Evolutionary conservation across 2,888 invertebrate species (phyloP), one percentile per base, ranked within the genome.

Genomic region (Leucozona laternaria): DNA sequence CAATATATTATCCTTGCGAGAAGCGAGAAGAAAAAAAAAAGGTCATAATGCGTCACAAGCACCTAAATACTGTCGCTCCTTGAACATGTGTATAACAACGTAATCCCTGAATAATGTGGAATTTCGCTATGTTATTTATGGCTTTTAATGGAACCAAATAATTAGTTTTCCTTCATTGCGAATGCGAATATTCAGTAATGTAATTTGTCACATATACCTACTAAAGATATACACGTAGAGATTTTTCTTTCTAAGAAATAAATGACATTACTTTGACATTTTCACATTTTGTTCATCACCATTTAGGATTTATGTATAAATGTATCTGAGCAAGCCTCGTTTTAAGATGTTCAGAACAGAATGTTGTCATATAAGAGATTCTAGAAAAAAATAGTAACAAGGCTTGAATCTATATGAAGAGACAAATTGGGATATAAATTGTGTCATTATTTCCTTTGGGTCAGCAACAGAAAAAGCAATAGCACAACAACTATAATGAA

Each of bases 61-160:
- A 37, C 68, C 68, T 48, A 64, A 71, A 37, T 45, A 25, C 40
- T 40, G 17, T 15, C 2, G 13, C 17, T 31, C 45, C 57, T 17
- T 34, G 37, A 11, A 37, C 5, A 15, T 15, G 31, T 57, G 34
- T 22, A 34, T 64, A 34, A 43, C 11, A 37, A 55, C 17, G 25
- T 72, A 72, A 79, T 79, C 55, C 64, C 40, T 64, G 20, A 72
- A 57, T 64, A 45, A 79, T 64, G 58, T 37, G 55, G 28, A 48
- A 64, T 62, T 62, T 53, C 55, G 53, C 17, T 20, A 34, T 20
- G 22, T 53, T 31, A 62, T 78, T 78, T 71, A 62, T 71, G 62
- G 22, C 58, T 50, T 43, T 53, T 43, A 66, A 66, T 43, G 43
- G 45, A 53, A 55, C 55, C 22, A 37, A 55, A 62, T n/a, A 55